Evolutionary conservation across 2,888 invertebrate species (phyloP).

Genomic region (Noctua pronuba): DNA sequence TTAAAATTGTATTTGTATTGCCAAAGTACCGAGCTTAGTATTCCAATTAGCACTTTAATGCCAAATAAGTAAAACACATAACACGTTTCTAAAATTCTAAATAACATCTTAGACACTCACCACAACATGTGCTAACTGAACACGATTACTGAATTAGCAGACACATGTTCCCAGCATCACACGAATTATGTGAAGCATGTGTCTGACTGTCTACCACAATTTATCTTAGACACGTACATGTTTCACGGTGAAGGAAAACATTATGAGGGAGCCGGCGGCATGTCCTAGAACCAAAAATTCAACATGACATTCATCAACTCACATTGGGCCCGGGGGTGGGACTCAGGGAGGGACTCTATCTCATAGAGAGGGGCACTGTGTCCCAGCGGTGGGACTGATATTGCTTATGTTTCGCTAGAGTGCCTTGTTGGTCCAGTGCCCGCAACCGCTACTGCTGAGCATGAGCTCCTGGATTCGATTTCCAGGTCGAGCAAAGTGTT

Average conservation of each 20-base stretch:
- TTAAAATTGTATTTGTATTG: constrained; percentile 8
- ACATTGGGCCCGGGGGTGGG: neutral
- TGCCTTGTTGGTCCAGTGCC: too few relatives aligned
- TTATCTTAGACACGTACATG: constrained; percentile 49
- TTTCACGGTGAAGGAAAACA: constrained; percentile 10
- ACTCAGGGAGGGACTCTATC: too few relatives aligned
- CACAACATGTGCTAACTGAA: constrained; percentile 35
- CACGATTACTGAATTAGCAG: constrained; percentile 55
- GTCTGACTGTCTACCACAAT: constrained; percentile 29
- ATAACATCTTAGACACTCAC: neutral
- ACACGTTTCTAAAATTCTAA: constrained; percentile 3
- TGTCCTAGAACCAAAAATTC: neutral
- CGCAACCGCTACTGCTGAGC: neutral
- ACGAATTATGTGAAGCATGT: constrained; percentile 32
- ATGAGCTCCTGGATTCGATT: neutral
- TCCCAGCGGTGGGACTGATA: neutral
- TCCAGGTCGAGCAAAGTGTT: neutral
- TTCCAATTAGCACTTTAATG: constrained; percentile 16
- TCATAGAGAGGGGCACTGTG: neutral
- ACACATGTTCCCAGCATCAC: constrained; percentile 28
- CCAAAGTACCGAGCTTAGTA: neutral
- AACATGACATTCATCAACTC: neutral
- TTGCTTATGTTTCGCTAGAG: neutral
- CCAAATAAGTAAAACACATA: constrained; percentile 1
- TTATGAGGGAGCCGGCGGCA: neutral